Evolutionary conservation across 1,140 invertebrate genomes (phyloP), one percentile per base, ranked within the genome.

Genomic region (Teleopsis dalmanni): DNA sequence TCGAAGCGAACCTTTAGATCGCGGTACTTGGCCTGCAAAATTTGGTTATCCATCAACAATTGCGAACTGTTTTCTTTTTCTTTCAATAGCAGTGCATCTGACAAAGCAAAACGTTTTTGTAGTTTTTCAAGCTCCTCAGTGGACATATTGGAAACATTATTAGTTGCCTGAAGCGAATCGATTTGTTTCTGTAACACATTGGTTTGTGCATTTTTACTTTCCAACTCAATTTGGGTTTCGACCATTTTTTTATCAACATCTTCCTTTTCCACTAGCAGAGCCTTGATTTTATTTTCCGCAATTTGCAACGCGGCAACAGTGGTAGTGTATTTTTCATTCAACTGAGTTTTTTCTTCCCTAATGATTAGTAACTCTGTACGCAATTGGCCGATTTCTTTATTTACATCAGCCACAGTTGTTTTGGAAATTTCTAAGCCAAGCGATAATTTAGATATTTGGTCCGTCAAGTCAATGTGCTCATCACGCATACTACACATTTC

Each of bases 21-120:
- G 6, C 45, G 51, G 40, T 67, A 67, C 37, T 63, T 62, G 8
- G 58, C 59, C 35, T 58, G 57, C 9, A 67, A 41, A 21, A 67
- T 60, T 37, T 62, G 59, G 13, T 62, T 67, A 38, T 67, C 58
- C 5, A 57, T 42, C 21, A 54, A 53, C 22, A 58, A 22, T 57
- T 55, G 23, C 51, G 52, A 13, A 23, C 40, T 35, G 26, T 31
- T 21, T 26, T 43, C 14, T 33, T 47, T 22, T 35, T 52, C 47
- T n/a, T 42, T 51, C 18, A 26, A 23, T 10, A n/a, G 11, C 1
- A 27, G 4, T 22, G 21, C 37, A 13, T 47, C 41, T 4, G 50
- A 38, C 14, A 34, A 13, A n/a, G 19, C n/a, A 13, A 52, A 27
- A 26, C 45, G 38, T 23, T 26, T 36, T 23, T 45, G 50, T 19